Evolutionary conservation across 2,797 vertebrate species (phyloP).

Genomic region (Manis javanica): DNA sequence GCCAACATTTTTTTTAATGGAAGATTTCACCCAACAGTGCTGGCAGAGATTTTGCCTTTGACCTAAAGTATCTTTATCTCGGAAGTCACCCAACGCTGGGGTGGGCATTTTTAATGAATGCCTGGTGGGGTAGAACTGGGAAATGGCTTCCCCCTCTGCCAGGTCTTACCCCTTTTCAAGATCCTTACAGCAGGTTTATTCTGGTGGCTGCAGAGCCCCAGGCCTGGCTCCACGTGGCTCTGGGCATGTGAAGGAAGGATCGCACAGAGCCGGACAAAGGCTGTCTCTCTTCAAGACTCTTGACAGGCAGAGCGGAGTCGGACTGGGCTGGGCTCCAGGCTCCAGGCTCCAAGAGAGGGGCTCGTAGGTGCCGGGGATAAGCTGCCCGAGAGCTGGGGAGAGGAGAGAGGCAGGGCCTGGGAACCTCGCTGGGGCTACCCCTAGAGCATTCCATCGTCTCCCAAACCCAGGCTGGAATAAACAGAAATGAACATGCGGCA

Average conservation of each 20-base stretch:
- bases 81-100: neutral
- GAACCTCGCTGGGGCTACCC: conserved; percentile 49
- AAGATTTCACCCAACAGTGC: neutral
- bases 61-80: neutral
- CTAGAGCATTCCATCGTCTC: neutral
- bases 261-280: conserved; percentile 57
- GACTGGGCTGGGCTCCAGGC: conserved; percentile 57
- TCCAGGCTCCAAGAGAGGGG: conserved; percentile 58
- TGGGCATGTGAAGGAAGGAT: conserved; percentile 42
- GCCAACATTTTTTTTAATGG: neutral
- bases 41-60: conserved; percentile 25
- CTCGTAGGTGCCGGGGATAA: conserved; percentile 50
- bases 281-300: conserved; percentile 54
- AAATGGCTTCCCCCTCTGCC: neutral
- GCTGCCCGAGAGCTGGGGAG: conserved; percentile 8
- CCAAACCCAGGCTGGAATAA: conserved; percentile 24
- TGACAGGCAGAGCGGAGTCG: conserved; percentile 43
- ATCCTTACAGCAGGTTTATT: neutral
- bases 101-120: neutral
- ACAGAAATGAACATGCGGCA: neutral
- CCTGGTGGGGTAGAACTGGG: neutral
- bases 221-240: neutral
- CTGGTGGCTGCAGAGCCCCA: neutral
- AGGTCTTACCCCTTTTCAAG: neutral
- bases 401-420: conserved; percentile 51